Base-by-base conservation (phyloP, 2,888 invertebrate species). In the Oxycera nigricornis region DNA sequence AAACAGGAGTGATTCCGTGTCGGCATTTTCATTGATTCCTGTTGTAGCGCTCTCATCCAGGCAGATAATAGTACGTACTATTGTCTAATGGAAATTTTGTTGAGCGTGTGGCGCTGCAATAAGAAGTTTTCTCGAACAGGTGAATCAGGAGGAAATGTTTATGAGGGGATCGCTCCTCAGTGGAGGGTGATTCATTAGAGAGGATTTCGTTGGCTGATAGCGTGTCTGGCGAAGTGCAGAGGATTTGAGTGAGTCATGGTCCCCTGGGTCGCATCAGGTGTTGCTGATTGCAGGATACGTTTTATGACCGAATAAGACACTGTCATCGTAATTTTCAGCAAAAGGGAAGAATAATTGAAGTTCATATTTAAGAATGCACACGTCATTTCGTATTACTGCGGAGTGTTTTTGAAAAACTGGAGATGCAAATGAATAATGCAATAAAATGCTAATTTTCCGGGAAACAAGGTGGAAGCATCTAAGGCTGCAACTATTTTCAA, bases 81-180 rank as follows among this genome's bases (percentile, higher is more conserved):
- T 52, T 52, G 31, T 55, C 35, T 52, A 70, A 31, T 70, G 70
- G 70, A 70, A 70, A 52, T 68, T 2, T 46, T 22, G 68, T 26
- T 50, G 68, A 50, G 68, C 55, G 70, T 52, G 70, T 28, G 35
- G 2, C 11, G 22, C 52, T 31, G 52, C 30, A 52, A 20, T 70
- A 70, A 52, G 65, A 65, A 22, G 39, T 22, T 14, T 20, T 65
- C 65, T 55, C 20, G 31, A 4, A 31, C 52, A 52, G 70, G 70
- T 70, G 70, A 70, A 28, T 70, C 70, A 70, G 55, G 31, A 31
- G 20, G 28, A 17, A 17, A 9, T 31, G 31, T 26, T 26, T 14
- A 22, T 57, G 14, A 26, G 17, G 6, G 39, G 9, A 50, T 3
- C n/a, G 7, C 2, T 28, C 4, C 28, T 68, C 14, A 11, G 17